A percentile compares a stretch with the other conserved stretches of the same genome.
phyloP scores from a whole-genome alignment of 2,797 vertebrate species.

The Atherinosoma microstoma region DNA sequence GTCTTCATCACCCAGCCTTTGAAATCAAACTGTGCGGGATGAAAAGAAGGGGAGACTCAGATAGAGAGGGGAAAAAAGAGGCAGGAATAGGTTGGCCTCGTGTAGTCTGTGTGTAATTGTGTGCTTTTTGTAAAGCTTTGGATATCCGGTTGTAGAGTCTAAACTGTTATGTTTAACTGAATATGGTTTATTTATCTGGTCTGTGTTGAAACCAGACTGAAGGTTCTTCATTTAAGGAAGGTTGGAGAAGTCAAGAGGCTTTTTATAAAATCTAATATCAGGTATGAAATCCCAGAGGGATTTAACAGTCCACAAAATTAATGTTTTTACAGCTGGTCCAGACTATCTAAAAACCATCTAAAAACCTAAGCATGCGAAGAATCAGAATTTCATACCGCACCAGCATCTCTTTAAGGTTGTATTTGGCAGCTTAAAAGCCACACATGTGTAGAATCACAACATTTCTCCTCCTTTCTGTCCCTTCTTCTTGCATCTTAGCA shows the following conservation, averaged over 20 bases:
- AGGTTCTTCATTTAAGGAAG: conserved; percentile 10
- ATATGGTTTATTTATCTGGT: conserved; percentile 26
- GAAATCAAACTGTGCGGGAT: conserved; percentile 53
- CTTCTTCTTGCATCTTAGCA: neutral
- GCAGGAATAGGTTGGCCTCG: conserved; percentile 3
- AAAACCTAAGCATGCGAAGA: neutral
- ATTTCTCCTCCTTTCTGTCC: neutral
- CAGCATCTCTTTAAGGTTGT: neutral
- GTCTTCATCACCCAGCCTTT: conserved; percentile 66
- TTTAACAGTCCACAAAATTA: neutral
- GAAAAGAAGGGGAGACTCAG: conserved; percentile 27
- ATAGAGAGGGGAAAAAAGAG: conserved; percentile 11
- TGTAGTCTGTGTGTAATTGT: conserved; percentile 7
- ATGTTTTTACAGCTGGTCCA: neutral
- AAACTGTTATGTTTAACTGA: conserved; percentile 6
- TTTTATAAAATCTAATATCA: neutral
- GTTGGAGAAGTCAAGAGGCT: neutral
- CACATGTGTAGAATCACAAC: neutral
- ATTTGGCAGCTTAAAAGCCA: neutral
- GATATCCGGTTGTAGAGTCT: conserved; percentile 6
- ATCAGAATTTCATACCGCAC: neutral
- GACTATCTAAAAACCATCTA: neutral
- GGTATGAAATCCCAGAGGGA: neutral
- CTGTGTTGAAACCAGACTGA: conserved; percentile 7
- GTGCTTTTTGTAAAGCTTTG: conserved; percentile 13